Conservation (phyloP, 2,888 invertebrate genomes). For the Euspilapteryx auroguttella region DNA sequence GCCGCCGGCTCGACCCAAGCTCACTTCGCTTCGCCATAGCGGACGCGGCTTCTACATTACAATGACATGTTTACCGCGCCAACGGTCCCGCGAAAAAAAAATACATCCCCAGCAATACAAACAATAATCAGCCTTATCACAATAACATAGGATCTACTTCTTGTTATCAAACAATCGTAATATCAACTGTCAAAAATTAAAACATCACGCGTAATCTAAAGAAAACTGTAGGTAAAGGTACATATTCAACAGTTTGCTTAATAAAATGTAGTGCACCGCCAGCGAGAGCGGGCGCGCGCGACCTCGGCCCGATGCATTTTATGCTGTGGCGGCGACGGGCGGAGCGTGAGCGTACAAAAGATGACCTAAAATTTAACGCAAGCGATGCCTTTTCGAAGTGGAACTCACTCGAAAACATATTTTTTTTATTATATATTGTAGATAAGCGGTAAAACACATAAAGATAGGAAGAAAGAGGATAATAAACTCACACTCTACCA, state of each 20-base stretch:
- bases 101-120: conserved; percentile 25
- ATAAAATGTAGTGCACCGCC: conserved; percentile 44
- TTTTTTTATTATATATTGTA: too few species aligned
- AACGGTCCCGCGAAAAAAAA: conserved; percentile 51
- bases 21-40: too few species aligned
- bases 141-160: conserved; percentile 30
- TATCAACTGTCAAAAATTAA: conserved; percentile 63
- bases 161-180: conserved; percentile 27
- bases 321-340: conserved; percentile 42
- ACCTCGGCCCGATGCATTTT: conserved; percentile 57
- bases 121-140: conserved; percentile 40
- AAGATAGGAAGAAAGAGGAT: too few species aligned
- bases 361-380: conserved; percentile 58
- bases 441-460: too few species aligned
- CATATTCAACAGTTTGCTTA: conserved; percentile 40
- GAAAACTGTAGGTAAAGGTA: too few species aligned
- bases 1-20: conserved; percentile 26
- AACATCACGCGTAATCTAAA: conserved; percentile 49
- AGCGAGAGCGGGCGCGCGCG: conserved; percentile 37
- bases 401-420: too few species aligned
- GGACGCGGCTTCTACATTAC: too few species aligned
- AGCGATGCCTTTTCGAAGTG: too few species aligned
- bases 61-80: too few species aligned
- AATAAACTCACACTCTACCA: conserved; percentile 51
- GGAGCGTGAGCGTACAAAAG: conserved; percentile 51